Evolutionary conservation across 2,797 vertebrate genomes (phyloP), one percentile per base, ranked within the genome.

Genomic region (Borostomias antarcticus): DNA sequence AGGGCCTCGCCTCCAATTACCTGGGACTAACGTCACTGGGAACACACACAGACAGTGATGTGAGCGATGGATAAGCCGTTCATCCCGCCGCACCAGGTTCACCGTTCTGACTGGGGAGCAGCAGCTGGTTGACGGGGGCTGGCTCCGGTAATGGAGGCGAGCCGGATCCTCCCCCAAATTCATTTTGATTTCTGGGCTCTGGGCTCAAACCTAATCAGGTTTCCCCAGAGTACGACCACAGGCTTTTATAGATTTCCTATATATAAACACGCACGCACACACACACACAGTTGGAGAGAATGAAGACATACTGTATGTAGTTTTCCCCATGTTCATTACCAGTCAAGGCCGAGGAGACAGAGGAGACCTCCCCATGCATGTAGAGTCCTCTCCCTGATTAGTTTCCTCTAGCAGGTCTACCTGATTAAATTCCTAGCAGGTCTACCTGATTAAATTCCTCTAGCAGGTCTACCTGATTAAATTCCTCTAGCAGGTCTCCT

Each of bases 181-280:
- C 82, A 90, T 90, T 89, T 85, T 84, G 80, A 90, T 86, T 90
- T 89, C 76, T 85, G 75, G 82, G 78, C 79, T 80, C 80, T 48
- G 72, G 70, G 77, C 87, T 23, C 79, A 79, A 77, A 80, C 74
- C 74, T 88, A 90, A 90, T 91, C 81, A 82, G 78, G 83, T 88
- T 89, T 87, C 73, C 77, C 69, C 64, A 52, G 73, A 85, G 85
- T 78, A 74, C 76, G 21, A 59, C 62, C 62, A 82, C 84, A 83
- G 81, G 74, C 80, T 77, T 86, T 79, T 83, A 90, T 88, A 75
- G 88, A 91, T 91, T 91, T 87, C 77, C 83, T 73, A 82, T 87
- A 28, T 5, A 37, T 7, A 11, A 7, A 37, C 35, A 37, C 35
- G 13, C 35, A 37, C 17, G 15, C 66, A 60, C 59, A 59, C 21